These are phyloP conservation scores for Anaspis maculata DNA, from an alignment of 2,888 invertebrate genomes.

Conservation along the genomic window DNA sequence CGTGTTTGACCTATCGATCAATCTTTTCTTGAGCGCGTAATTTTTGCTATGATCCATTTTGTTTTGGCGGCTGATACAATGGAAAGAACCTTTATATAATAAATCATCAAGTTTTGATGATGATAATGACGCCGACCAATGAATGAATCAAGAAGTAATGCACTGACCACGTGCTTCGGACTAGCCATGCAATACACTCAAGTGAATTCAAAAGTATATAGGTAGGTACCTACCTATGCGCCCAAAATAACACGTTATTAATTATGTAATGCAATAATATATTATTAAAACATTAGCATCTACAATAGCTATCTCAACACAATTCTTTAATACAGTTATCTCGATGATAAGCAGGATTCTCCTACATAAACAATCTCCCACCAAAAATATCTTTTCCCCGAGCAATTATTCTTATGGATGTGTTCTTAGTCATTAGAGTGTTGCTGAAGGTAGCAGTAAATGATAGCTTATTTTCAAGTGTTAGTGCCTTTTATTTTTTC, in stretches of 20 bases:
- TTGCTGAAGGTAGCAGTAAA: conserved; percentile 6
- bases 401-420: conserved; percentile 6
- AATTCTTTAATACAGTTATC: conserved; percentile 15
- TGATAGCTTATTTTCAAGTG: conserved; percentile 3
- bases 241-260: conserved; percentile 8
- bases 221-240: conserved; percentile 1
- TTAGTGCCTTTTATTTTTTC: too few relatives aligned
- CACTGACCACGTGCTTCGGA: too few relatives aligned
- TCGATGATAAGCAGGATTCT: conserved; percentile 19
- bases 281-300: conserved; percentile 2
- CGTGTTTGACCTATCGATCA: too few relatives aligned
- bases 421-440: conserved; percentile 8
- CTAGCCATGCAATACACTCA: too few relatives aligned
- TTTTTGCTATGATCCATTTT: too few relatives aligned
- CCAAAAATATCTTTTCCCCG: conserved; percentile 11
- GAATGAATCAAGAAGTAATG: too few relatives aligned
- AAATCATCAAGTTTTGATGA: too few relatives aligned
- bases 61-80: too few relatives aligned
- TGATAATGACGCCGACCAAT: too few relatives aligned
- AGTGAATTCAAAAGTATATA: too few relatives aligned
- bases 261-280: conserved; percentile 3
- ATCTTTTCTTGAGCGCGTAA: too few relatives aligned
- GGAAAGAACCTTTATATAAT: too few relatives aligned
- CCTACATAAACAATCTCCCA: conserved; percentile 24
- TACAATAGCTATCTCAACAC: conserved; percentile 11